phyloP scores from a whole-genome alignment of 2,113 vertebrate species.

The Coryphaenoides rupestris region DNA sequence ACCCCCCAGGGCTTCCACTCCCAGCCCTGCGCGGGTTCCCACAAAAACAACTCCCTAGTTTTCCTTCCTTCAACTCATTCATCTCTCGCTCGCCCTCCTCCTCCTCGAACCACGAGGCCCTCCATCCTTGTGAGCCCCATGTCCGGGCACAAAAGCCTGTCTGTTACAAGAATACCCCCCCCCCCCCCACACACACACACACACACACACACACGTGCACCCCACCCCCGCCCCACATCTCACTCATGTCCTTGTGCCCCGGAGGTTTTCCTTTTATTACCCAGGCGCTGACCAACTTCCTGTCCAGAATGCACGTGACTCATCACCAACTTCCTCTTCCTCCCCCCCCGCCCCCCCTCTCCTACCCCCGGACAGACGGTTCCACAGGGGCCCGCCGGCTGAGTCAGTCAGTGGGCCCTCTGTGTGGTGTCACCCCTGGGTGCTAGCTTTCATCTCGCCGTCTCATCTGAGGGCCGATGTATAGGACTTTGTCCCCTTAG shows the following conservation, averaged over 20 bases:
- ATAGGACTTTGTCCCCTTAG: conserved; percentile 49
- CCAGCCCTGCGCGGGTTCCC: too few relatives aligned
- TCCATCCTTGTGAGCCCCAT: conserved; percentile 48
- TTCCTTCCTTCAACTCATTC: conserved; percentile 32
- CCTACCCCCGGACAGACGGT: too few relatives aligned
- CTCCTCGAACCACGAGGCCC: conserved; percentile 39
- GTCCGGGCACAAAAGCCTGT: conserved; percentile 48
- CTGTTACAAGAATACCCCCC: conserved; percentile 48
- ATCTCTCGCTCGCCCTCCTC: conserved; percentile 45
- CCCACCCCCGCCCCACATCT: conserved; percentile 40
- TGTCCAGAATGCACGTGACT: conserved; percentile 50
- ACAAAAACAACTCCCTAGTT: conserved; percentile 38
- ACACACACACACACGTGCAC: too few relatives aligned
- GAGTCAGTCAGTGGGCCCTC: conserved; percentile 12
- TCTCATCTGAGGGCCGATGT: conserved; percentile 32
- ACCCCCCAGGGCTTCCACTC: too few relatives aligned
- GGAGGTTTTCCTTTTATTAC: conserved; percentile 44
- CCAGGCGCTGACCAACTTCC: conserved; percentile 51
- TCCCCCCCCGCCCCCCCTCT: too few relatives aligned
- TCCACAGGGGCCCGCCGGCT: conserved; percentile 32
- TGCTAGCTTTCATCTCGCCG: conserved; percentile 22
- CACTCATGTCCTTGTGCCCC: conserved; percentile 39
- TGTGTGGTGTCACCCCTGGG: conserved; percentile 56
- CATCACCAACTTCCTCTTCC: conserved; percentile 46
- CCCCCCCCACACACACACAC: too few relatives aligned